These are phyloP conservation scores for Drosophila suboccidentalis DNA, from an alignment of 2,888 invertebrate genomes.

Conservation along the genomic window DNA sequence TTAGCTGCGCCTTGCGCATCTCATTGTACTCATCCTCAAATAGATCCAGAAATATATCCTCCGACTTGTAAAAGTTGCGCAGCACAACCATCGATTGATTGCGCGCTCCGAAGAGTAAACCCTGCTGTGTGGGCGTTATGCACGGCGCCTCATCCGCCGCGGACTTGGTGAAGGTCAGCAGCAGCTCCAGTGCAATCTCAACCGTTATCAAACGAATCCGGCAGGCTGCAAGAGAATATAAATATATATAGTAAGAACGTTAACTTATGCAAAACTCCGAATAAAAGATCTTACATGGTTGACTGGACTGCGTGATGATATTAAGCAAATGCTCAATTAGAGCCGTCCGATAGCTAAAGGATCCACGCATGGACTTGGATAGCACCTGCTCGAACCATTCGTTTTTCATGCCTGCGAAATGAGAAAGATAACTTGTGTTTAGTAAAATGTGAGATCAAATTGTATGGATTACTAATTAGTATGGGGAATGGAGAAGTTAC, in stretches of 20 bases:
- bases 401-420: slow-evolving; percentile 90
- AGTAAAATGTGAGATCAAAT: slow-evolving; percentile 14
- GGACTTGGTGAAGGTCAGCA: slow-evolving; percentile 88
- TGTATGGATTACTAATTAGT: slow-evolving; percentile 39
- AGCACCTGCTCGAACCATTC: slow-evolving; percentile 93
- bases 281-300: slow-evolving; percentile 88
- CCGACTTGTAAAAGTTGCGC: slow-evolving; percentile 97
- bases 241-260: too few species aligned
- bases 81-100: slow-evolving; percentile 94
- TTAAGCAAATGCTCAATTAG: slow-evolving; percentile 93
- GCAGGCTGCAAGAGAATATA: slow-evolving; percentile 87
- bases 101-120: slow-evolving; percentile 89
- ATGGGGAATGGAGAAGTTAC: slow-evolving; percentile 65
- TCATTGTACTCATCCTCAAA: slow-evolving; percentile 99
- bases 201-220: slow-evolving; percentile 96
- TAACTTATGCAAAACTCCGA: too few species aligned
- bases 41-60: slow-evolving; percentile 99
- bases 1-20: slow-evolving; percentile 93
- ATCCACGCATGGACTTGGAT: slow-evolving; percentile 87
- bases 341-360: slow-evolving; percentile 91
- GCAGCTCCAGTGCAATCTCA: slow-evolving; percentile 93
- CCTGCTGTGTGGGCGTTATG: slow-evolving; percentile 86
- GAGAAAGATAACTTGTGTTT: slow-evolving; percentile 52
- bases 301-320: slow-evolving; percentile 94
- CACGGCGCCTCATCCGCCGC: slow-evolving; percentile 74